Evolutionary conservation across 92 coral and sea anemone species (phyloP), one percentile per base, ranked within the genome.

Genomic region (Porites evermanni): DNA sequence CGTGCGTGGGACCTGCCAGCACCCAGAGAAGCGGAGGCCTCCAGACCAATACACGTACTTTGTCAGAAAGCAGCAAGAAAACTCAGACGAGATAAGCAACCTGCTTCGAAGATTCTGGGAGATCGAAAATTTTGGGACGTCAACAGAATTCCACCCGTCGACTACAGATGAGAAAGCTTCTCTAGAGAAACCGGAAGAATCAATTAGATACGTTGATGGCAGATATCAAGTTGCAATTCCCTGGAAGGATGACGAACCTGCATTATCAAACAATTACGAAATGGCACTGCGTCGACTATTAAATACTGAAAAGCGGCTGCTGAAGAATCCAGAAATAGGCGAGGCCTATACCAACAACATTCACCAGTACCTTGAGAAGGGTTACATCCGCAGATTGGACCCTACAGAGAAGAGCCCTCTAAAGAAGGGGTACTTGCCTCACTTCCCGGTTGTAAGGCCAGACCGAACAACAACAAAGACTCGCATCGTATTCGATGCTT

Each of bases 381-480:
- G 32, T 26, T 26, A 26, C 32, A 26, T 26, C 32, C 32, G 32
- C 32, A 26, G 32, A 26, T 26, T 26, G 2, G 32, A 26, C 32
- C 32, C 32, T 2, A 26, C 32, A 26, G 32, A 26, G 32, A 26
- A 26, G 2, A 26, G 32, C 32, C 32, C 32, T 26, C 32, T 2
- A 26, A 26, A 26, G 32, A 26, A 26, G 32, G 1, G 32, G 32
- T 26, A 26, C 32, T 2, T 26, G 32, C 32, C 32, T 26, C 32
- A 26, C 32, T 26, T 26, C 77, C 93, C 96, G 10, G 89, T 93
- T 7, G 38, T 88, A 11, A 68, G 89, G 8, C 91, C 89, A 19
- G 96, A 88, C 59, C 80, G 77, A 74, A 21, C 91, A 17, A 90
- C 96, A 54, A 93, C 96, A 14, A 90, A 93, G 89, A 85, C 86